Base-by-base conservation (phyloP, 2,797 vertebrate genomes). In the Malurus leucopterus region DNA sequence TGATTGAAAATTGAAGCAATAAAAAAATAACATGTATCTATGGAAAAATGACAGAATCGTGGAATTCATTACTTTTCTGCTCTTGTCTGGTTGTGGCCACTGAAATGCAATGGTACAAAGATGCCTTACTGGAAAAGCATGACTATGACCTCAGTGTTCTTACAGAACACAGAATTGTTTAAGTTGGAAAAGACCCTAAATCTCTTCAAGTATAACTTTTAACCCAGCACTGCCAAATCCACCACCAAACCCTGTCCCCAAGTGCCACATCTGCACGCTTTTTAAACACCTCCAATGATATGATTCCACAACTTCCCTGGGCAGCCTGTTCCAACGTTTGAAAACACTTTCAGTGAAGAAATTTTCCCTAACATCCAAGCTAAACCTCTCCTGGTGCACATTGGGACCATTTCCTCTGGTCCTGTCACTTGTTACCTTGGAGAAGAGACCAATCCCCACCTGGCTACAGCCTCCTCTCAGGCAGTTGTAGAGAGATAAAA, bases 391-490 rank as follows among this genome's bases (percentile, higher is more conserved):
- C 24, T 50, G 50, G 20, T 38, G 23, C 44, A 55, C 49, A 27
- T 3, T 62, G 27, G 50, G 43, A 24, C 8, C 29, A 19, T 50
- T 74, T 69, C 24, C 36, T 50, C n/a, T 74, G 0, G 3, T 32
- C 14, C 27, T 24, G 9, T 29, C 24, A 2, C 27, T 58, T n/a
- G 15, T 49, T 36, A 29, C 9, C 0, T 15, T 14, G 14, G 5
- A 62, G 55, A 81, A 38, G 23, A 32, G 27, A 9, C 2, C 0
- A 0, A 21, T 2, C 6, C 11, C 14, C 4, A 5, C 20, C 36
- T 13, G 15, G 41, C n/a, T 47, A 0, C 41, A 43, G 13, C 19
- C 61, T 49, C 49, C n/a, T 40, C 8, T 34, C 36, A 38, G 36
- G 62, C 10, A 44, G 27, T 0, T 68, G 19, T 4, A 32, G 16